phyloP scores from a whole-genome alignment of 1,140 invertebrate species.

The Drosophila arawakana region DNA sequence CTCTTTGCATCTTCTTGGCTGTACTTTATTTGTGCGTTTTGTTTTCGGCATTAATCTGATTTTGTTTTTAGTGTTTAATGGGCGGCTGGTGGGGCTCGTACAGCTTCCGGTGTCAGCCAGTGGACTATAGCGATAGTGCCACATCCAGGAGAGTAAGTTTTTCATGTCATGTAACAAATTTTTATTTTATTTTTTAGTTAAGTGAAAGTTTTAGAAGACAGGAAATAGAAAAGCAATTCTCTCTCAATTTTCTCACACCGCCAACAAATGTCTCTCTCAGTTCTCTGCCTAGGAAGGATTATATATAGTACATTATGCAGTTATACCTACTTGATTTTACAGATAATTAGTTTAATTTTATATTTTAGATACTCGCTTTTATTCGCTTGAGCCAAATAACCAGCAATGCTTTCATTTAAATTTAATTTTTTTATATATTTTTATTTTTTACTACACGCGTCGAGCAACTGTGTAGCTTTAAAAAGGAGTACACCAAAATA shows the following conservation, averaged over 20 bases:
- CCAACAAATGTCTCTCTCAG: background rate
- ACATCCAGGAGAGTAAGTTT: slow-evolving; percentile 92
- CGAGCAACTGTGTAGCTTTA: slow-evolving; percentile 37
- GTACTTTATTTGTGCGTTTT: slow-evolving; percentile 3
- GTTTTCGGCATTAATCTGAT: slow-evolving; percentile 64
- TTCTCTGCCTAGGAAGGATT: background rate
- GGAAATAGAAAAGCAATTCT: slow-evolving; percentile 1
- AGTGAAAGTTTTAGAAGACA: background rate
- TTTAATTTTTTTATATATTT: slow-evolving; percentile 6
- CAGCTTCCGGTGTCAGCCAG: slow-evolving; percentile 94
- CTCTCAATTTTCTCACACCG: background rate
- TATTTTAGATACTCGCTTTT: slow-evolving; percentile 8
- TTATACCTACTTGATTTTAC: slow-evolving; percentile 3
- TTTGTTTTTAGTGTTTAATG: slow-evolving; percentile 87
- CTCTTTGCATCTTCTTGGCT: slow-evolving; percentile 9
- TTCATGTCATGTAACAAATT: slow-evolving; percentile 7
- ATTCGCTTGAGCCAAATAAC: slow-evolving; percentile 43
- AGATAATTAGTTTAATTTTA: background rate
- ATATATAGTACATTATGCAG: slow-evolving; percentile 7
- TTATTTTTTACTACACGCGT: slow-evolving; percentile 36
- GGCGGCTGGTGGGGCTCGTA: slow-evolving; percentile 92
- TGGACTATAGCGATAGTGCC: slow-evolving; percentile 91
- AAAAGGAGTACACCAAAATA: slow-evolving; percentile 21
- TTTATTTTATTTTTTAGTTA: slow-evolving; percentile 24
- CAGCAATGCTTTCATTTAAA: slow-evolving; percentile 28